Percentiles rank a stretch among this genome's conserved stretches.
Evolutionary conservation across 2,888 invertebrate genomes (phyloP).

Genomic region (Dilophus febrilis): DNA sequence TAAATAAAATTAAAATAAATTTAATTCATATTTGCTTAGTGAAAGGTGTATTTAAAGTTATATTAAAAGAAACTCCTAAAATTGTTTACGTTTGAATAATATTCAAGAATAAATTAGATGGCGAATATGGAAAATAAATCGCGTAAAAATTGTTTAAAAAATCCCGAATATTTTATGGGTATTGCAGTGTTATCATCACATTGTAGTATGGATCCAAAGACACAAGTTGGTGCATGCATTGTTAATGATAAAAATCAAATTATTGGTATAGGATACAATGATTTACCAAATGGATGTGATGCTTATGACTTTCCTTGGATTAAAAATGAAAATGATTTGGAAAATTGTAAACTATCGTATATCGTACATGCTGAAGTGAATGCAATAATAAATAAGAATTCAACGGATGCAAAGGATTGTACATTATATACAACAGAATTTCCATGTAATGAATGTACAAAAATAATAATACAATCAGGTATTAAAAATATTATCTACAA

Average conservation of each 20-base stretch:
- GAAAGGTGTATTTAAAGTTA: too few relatives aligned
- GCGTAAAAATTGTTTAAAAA: slow-evolving; percentile 52
- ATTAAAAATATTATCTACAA: slow-evolving; percentile 63
- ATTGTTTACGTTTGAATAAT: too few relatives aligned
- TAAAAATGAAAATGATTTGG: slow-evolving; percentile 38
- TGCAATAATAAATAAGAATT: slow-evolving; percentile 84
- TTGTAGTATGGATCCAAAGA: slow-evolving; percentile 85
- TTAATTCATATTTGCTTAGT: too few relatives aligned
- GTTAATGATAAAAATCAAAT: slow-evolving; percentile 74
- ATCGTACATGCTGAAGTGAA: slow-evolving; percentile 98
- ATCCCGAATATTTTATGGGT: slow-evolving; percentile 95
- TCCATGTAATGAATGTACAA: slow-evolving; percentile 96
- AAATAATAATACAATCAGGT: slow-evolving; percentile 87
- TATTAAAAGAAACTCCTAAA: too few relatives aligned
- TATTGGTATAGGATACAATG: slow-evolving; percentile 92
- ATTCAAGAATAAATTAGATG: too few relatives aligned
- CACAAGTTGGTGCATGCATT: slow-evolving; percentile 92
- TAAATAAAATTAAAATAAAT: too few relatives aligned
- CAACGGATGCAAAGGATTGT: slow-evolving; percentile 57
- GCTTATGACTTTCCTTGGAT: slow-evolving; percentile 87
- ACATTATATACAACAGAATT: slow-evolving; percentile 79
- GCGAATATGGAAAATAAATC: too few relatives aligned
- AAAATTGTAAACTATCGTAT: slow-evolving; percentile 70
- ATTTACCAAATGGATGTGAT: slow-evolving; percentile 79
- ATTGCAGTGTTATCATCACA: slow-evolving; percentile 77